These are phyloP conservation scores for Myiothlypis coronata DNA, from an alignment of 2,797 vertebrate species.

Conservation along the genomic window DNA sequence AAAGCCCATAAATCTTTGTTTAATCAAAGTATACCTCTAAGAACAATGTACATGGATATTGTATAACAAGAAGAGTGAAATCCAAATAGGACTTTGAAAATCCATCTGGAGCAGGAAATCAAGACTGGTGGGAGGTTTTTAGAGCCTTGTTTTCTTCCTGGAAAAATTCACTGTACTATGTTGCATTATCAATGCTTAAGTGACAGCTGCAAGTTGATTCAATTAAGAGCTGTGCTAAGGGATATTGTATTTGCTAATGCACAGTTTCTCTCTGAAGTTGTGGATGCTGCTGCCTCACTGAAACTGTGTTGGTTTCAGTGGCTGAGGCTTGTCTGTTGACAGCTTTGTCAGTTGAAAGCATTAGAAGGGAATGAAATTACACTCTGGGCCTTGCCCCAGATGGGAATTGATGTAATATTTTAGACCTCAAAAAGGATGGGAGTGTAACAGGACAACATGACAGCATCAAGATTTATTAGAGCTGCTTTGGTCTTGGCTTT, in stretches of 20 bases:
- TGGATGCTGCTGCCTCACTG: neutral
- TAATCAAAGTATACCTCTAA: neutral
- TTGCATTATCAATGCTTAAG: neutral
- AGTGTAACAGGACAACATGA: neutral
- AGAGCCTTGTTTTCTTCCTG: neutral
- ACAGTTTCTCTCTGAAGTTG: neutral
- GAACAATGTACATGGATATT: neutral
- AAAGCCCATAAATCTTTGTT: neutral
- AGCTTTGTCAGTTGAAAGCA: neutral
- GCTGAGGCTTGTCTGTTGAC: neutral
- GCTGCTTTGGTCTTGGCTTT: constrained; percentile 34
- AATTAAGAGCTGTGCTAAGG: neutral
- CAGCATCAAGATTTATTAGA: constrained; percentile 31
- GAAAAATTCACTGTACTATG: neutral
- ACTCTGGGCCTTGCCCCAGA: neutral
- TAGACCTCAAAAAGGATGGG: neutral
- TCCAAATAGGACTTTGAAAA: neutral
- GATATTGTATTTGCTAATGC: neutral
- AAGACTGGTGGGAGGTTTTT: neutral
- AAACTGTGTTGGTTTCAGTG: neutral
- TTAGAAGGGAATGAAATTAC: constrained; percentile 14
- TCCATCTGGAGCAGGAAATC: neutral
- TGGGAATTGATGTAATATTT: constrained; percentile 35
- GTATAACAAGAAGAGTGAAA: neutral
- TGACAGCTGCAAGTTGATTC: neutral